Percentiles rank a stretch among this genome's conserved stretches.
These are phyloP conservation scores for Pseudoatta argentina DNA, from an alignment of 1,140 invertebrate genomes.

Conservation along the genomic window DNA sequence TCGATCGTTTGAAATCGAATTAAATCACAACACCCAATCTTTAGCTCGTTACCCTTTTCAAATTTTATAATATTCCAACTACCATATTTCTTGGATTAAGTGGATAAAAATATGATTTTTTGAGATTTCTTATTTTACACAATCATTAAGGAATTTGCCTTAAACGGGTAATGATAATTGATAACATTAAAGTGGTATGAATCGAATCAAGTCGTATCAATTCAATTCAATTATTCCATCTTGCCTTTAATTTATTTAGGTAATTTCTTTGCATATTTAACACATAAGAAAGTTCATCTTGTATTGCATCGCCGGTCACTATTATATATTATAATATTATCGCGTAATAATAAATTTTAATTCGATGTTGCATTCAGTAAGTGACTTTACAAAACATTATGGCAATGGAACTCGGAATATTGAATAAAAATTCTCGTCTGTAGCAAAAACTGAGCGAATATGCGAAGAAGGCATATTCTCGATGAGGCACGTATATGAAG, in stretches of 20 bases:
- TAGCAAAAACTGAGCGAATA: slow-evolving; percentile 36
- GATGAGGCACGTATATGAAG: slow-evolving; percentile 32
- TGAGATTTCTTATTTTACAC: slow-evolving; percentile 6
- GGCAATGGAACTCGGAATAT: slow-evolving; percentile 16
- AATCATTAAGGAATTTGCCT: neutral
- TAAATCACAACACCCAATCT: slow-evolving; percentile 22
- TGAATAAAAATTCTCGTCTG: slow-evolving; percentile 24
- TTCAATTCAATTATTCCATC: neutral
- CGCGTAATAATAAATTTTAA: slow-evolving; percentile 31
- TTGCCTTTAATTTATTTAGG: neutral
- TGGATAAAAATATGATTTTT: neutral
- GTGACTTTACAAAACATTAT: neutral
- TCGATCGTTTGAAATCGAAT: slow-evolving; percentile 60
- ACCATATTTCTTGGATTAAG: too few species aligned
- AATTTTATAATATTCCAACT: slow-evolving; percentile 5
- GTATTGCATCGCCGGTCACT: neutral
- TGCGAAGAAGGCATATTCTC: slow-evolving; percentile 39
- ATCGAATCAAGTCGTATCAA: neutral
- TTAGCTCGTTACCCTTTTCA: slow-evolving; percentile 4
- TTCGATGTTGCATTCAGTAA: neutral
- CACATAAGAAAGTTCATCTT: neutral
- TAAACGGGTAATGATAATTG: neutral
- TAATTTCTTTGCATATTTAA: neutral
- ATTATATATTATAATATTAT: slow-evolving; percentile 25
- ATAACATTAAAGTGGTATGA: neutral